Conservation (phyloP, 2,797 vertebrate genomes). For the Sebastes matsubarae region DNA sequence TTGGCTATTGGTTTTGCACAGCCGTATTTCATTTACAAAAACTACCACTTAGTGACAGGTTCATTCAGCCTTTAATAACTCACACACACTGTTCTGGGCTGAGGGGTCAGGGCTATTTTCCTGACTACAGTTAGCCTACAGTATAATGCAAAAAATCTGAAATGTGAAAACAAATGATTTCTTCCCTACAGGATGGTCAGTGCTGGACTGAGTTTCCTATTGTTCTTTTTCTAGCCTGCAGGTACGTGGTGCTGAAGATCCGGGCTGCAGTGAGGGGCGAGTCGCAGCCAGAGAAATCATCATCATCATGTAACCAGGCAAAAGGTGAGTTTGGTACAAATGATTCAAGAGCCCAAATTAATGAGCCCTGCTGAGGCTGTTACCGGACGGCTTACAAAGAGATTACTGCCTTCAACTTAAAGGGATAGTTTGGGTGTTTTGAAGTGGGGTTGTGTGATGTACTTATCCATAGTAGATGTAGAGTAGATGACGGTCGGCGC, state of each 20-base stretch:
- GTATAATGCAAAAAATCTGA: background rate
- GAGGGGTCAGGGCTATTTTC: background rate
- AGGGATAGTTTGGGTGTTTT: no score
- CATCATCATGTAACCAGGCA: conserved; percentile 4
- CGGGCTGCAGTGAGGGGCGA: conserved; percentile 26
- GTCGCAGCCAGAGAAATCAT: conserved; percentile 5
- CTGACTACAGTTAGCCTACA: background rate
- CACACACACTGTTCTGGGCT: background rate
- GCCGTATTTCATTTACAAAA: background rate
- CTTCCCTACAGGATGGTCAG: background rate
- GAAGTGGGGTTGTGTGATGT: no score
- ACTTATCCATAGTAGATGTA: no score
- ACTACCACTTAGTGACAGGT: background rate
- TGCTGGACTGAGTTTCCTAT: background rate
- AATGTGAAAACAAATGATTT: background rate
- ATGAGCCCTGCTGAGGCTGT: background rate
- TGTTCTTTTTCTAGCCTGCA: conserved; percentile 38
- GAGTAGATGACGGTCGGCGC: no score
- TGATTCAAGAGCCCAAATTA: background rate
- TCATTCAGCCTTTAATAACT: background rate
- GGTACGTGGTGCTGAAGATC: conserved; percentile 52
- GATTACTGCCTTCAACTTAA: background rate
- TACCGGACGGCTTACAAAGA: background rate
- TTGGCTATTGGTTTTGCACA: background rate
- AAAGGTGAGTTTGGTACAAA: conserved; percentile 31